These are phyloP conservation scores for Phaethon lepturus DNA, from an alignment of 2,113 vertebrate species.

Conservation along the genomic window DNA sequence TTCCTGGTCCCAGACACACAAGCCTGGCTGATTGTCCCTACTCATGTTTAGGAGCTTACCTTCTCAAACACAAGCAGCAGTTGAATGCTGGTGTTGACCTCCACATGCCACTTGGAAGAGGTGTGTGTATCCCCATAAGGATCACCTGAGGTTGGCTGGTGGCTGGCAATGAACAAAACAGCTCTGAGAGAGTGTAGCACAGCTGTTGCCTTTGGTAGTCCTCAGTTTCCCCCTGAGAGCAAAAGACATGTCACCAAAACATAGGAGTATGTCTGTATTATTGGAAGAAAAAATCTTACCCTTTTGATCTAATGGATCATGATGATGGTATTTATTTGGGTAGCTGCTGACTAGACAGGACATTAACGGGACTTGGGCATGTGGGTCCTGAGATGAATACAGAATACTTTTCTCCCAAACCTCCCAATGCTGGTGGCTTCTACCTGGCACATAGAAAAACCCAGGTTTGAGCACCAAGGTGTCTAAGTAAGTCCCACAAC, in stretches of 20 bases:
- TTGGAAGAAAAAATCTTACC: neutral
- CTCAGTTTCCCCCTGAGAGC: neutral
- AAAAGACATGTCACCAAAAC: neutral
- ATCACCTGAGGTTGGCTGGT: neutral
- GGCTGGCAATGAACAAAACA: neutral
- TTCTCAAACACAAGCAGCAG: neutral
- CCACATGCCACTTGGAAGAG: neutral
- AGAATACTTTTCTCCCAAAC: neutral
- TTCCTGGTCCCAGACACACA: neutral
- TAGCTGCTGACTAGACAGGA: neutral
- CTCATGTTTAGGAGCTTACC: accelerated
- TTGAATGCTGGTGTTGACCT: neutral
- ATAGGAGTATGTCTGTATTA: accelerated
- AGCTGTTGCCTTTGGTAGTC: neutral
- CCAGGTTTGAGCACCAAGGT: neutral
- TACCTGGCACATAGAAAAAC: accelerated
- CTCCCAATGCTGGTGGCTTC: neutral
- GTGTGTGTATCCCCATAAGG: neutral
- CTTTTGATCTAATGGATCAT: neutral
- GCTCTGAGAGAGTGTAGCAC: neutral
- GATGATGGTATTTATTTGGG: neutral
- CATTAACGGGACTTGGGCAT: neutral
- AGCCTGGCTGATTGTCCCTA: neutral
- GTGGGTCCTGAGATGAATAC: neutral
- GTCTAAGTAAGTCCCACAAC: neutral